Percentiles rank a stretch among this genome's conserved stretches.
Conservation (phyloP, 2,888 invertebrate species). For the Tachystola acroxantha region DNA sequence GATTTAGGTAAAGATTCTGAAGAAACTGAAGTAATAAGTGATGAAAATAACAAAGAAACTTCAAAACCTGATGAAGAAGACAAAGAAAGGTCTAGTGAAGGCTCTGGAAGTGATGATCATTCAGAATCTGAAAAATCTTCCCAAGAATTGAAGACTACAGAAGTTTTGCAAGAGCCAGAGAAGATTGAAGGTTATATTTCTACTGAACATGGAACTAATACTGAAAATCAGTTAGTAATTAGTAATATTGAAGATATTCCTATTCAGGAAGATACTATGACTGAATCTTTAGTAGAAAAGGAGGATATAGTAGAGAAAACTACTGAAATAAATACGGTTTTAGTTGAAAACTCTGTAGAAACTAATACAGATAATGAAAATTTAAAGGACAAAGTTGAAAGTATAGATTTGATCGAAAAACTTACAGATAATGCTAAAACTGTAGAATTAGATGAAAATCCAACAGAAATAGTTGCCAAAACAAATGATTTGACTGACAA, state of each 20-base stretch:
- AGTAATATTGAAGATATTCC: constrained; percentile 17
- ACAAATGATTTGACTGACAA: not conserved
- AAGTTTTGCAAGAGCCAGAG: not conserved
- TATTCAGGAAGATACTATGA: constrained; percentile 7
- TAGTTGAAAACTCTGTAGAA: too few species aligned
- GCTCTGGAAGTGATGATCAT: not conserved
- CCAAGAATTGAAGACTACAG: not conserved
- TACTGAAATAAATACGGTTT: not conserved
- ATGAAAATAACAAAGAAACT: too few species aligned
- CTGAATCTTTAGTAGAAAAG: not conserved
- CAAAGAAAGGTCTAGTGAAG: not conserved
- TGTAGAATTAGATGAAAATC: not conserved
- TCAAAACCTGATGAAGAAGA: not conserved
- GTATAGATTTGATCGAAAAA: not conserved
- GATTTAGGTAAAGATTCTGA: too few species aligned
- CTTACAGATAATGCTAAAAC: not conserved
- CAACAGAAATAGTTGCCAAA: not conserved
- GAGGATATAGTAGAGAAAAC: not conserved
- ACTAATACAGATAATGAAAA: constrained; percentile 1
- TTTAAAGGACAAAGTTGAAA: not conserved
- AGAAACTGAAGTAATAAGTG: too few species aligned
- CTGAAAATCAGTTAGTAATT: constrained; percentile 15
- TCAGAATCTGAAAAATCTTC: not conserved
- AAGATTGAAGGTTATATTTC: constrained; percentile 5
- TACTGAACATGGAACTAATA: constrained; percentile 10